Conservation (phyloP, 1,140 invertebrate species). For the Akabosia matsudoensis region DNA sequence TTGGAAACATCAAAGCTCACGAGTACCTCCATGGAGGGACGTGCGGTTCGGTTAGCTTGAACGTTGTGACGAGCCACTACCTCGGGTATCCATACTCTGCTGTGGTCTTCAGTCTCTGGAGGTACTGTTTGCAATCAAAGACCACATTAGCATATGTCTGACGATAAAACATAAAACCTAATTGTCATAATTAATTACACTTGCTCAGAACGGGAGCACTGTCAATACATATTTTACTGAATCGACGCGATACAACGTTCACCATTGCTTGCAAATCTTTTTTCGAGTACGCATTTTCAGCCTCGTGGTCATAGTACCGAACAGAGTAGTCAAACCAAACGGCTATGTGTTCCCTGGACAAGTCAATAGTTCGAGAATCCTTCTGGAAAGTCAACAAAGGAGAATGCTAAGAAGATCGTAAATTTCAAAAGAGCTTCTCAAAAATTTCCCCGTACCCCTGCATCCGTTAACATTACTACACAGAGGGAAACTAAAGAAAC, state of each 20-base stretch:
- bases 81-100: background rate
- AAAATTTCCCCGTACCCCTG: too few relatives aligned
- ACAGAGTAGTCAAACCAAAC: slow-evolving; percentile 9
- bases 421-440: too few relatives aligned
- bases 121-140: background rate
- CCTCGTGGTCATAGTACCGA: background rate
- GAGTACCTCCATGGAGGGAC: background rate
- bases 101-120: background rate
- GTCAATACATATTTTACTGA: background rate
- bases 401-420: too few relatives aligned
- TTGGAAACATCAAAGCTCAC: background rate
- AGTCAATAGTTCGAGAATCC: too few relatives aligned
- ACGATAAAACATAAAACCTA: background rate
- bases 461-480: too few relatives aligned
- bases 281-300: background rate
- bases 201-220: background rate
- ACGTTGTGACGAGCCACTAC: background rate
- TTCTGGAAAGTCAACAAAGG: too few relatives aligned
- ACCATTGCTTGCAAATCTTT: background rate
- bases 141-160: background rate
- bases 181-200: background rate
- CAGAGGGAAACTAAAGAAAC: too few relatives aligned
- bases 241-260: background rate
- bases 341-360: background rate
- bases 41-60: background rate